Evolutionary conservation across 2,797 vertebrate genomes (phyloP), one percentile per base, ranked within the genome.

Genomic region (Catamblyrhynchus diadema): DNA sequence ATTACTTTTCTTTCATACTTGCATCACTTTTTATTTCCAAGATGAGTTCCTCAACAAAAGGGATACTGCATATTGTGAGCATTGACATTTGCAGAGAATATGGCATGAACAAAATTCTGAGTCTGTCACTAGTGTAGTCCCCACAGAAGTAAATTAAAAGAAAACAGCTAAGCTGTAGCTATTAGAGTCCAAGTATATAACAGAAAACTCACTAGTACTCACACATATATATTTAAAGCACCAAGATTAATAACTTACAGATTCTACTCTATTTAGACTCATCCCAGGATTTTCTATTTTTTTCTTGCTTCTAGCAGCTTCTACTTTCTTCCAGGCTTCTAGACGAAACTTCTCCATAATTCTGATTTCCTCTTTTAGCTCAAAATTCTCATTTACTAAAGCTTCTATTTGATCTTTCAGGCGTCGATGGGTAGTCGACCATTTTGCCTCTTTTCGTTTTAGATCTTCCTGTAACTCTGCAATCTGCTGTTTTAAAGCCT

Each of bases 401-500:
- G 98, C 80, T 78, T 99, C 98, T 75, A 99, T 97, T 97, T 99
- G 99, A 85, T 99, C 98, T 81, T 98, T 97, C 64, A 99, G 98
- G 20, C 99, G 98, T 33, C 96, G 92, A 19, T 99, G 98, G 5
- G 98, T 98, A 60, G 98, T 98, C 65, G 97, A 98, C 99, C 99
- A 99, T 95, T 99, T 99, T 85, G 98, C 95, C 95, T 99, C 99
- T 90, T 98, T 98, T 84, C 97, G 98, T 97, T 97, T 98, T 91
- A 99, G 81, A 95, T 99, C 99, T 95, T 99, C 99, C 97, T 99
- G 99, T 96, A 99, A 94, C 35, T 98, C 98, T 96, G 96, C 97
- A 84, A 99, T 95, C 97, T 99, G 99, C 97, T 98, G 98, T 94
- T 98, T 99, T 96, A 99, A 92, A 93, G 85, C 95, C 99, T 99